Evolutionary conservation across 2,797 vertebrate genomes (phyloP), one percentile per base, ranked within the genome.

Genomic region (Atherinosoma microstoma): DNA sequence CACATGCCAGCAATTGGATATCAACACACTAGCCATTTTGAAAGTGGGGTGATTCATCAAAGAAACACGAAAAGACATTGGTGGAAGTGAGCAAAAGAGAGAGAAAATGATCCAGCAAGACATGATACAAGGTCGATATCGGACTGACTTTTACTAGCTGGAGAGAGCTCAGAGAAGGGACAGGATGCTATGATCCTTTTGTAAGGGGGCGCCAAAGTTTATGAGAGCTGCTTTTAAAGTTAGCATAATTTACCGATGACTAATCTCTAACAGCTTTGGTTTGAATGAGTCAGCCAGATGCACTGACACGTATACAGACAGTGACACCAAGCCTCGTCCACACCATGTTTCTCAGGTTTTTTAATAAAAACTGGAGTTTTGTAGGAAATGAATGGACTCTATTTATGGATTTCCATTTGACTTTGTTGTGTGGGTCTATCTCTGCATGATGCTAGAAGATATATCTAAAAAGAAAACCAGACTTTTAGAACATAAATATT

Each of bases 191-290:
- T 59, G 7, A 40, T 13, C 38, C 12, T 40, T 15, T 32, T 15
- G 12, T 15, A 40, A 40, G 36, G 36, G 13, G 38, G 38, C 13
- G 3, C 38, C 12, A 40, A 15, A 13, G 12, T 40, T 40, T 4
- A 40, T 15, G 15, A 15, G 12, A 40, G 38, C 38, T 3, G 38
- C 38, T 27, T 40, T 40, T 40, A 40, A 15, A 40, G 38, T 40
- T 3, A 61, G 53, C 47, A 42, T 54, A n/a, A 16, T 67, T 83
- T 70, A 78, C 63, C 29, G 76, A 63, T 29, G 67, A 34, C 36
- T 82, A 74, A 84, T 69, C 70, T 83, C 70, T 83, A 73, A 79
- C 70, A 59, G 63, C 64, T 67, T 64, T 67, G 16, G 0, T 22
- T 58, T 54, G 54, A 7, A 16, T 16, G 22, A 62, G 79, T 75